Evolutionary conservation across 2,113 vertebrate genomes (phyloP).

Genomic region (Catharus fuscescens): DNA sequence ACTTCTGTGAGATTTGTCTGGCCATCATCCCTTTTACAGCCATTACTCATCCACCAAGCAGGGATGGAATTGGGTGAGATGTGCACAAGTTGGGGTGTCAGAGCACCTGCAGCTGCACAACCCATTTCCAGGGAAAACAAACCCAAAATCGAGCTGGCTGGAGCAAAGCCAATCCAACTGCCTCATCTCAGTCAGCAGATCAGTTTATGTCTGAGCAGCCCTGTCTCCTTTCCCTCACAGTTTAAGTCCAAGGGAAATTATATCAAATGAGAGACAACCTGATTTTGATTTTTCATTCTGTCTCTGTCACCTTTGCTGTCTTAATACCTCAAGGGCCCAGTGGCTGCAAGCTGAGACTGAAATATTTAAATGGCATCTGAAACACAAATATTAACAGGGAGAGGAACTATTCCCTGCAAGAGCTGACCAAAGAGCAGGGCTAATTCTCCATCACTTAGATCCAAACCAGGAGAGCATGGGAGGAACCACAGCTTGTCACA

Average conservation of each 20-base stretch:
- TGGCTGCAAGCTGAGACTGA: background rate
- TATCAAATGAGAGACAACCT: background rate
- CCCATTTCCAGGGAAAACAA: background rate
- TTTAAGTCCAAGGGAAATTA: background rate
- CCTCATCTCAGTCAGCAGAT: background rate
- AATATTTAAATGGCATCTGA: constrained; percentile 9
- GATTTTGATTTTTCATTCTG: background rate
- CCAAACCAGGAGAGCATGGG: background rate
- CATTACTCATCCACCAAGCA: background rate
- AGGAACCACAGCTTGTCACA: background rate
- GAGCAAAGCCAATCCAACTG: background rate
- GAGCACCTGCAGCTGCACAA: background rate
- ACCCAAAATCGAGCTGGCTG: background rate
- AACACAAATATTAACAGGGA: background rate
- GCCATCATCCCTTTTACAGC: background rate
- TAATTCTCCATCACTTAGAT: background rate
- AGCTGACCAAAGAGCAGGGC: background rate
- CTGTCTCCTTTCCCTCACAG: background rate
- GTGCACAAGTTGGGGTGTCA: background rate
- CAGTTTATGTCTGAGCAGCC: background rate
- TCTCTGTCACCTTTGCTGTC: background rate
- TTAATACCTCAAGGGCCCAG: background rate
- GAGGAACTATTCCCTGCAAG: background rate
- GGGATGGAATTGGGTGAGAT: background rate
- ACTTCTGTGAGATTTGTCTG: background rate